Conservation (phyloP, 2,797 vertebrate species). For the Phoebastria nigripes region DNA sequence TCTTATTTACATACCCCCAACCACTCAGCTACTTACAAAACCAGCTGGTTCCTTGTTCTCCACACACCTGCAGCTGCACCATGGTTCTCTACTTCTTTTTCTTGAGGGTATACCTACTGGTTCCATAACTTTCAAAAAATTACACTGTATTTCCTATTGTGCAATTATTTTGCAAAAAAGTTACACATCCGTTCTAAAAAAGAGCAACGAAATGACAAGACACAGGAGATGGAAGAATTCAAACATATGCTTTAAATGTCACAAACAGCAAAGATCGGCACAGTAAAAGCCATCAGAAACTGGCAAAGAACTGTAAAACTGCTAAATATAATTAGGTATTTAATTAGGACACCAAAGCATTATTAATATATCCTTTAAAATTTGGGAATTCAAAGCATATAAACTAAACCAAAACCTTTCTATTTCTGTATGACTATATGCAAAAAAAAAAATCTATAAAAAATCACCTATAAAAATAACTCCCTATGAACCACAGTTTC, state of each 20-base stretch:
- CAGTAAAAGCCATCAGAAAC: not conserved
- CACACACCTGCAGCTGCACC: not conserved
- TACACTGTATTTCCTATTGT: not conserved
- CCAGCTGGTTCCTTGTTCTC: not conserved
- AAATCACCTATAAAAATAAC: not conserved
- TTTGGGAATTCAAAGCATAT: not conserved
- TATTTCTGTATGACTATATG: not conserved
- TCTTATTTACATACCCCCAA: not conserved
- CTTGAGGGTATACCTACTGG: not conserved
- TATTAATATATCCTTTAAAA: not conserved
- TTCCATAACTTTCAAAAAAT: not conserved
- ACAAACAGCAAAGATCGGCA: not conserved
- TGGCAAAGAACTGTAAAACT: not conserved
- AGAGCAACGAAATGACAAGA: not conserved
- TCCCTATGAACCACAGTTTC: not conserved
- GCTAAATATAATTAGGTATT: constrained; percentile 16
- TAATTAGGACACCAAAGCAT: not conserved
- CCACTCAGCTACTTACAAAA: not conserved
- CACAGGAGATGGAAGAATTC: not conserved
- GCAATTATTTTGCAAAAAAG: not conserved
- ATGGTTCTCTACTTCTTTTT: fast-evolving
- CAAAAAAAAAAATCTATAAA: not conserved
- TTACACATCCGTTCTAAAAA: not conserved
- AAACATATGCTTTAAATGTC: constrained; percentile 33
- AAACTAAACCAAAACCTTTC: not conserved